phyloP scores from a whole-genome alignment of 2,888 invertebrate genomes.

The Galeopsomyia nigrocyanea region DNA sequence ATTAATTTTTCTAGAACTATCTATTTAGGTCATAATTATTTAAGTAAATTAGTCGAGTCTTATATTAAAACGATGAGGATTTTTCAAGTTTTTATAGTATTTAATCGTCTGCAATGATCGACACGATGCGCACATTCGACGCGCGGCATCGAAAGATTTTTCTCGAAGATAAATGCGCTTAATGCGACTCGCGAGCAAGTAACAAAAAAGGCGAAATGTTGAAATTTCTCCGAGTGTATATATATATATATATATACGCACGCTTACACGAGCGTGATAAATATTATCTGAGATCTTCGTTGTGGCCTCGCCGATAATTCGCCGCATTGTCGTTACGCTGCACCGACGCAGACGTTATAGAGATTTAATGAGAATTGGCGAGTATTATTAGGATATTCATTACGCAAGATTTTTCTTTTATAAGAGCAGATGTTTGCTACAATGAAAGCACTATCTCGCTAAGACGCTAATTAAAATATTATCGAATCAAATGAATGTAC shows the following conservation, averaged over 20 bases:
- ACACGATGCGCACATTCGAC: neutral
- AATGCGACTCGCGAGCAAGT: neutral
- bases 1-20: too few species aligned
- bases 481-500: too few species aligned
- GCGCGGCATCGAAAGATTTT: slow-evolving; percentile 21
- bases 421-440: slow-evolving; percentile 2
- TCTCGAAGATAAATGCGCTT: neutral
- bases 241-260: neutral
- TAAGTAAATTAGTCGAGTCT: too few species aligned
- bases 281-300: slow-evolving; percentile 21
- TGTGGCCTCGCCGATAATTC: slow-evolving; percentile 26
- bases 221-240: slow-evolving; percentile 26
- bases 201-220: slow-evolving; percentile 22
- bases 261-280: slow-evolving; percentile 18
- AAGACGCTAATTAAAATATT: too few species aligned
- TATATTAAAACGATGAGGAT: too few species aligned
- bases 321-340: slow-evolving; percentile 26
- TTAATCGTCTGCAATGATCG: slow-evolving; percentile 24
- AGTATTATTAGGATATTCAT: too few species aligned
- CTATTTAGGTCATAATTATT: too few species aligned
- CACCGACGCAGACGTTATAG: neutral
- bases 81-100: neutral
- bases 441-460: too few species aligned
- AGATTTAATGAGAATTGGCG: too few species aligned
- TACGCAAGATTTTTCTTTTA: neutral